Evolutionary conservation across 2,888 invertebrate genomes (phyloP).

Genomic region (Gerosis bhagava): DNA sequence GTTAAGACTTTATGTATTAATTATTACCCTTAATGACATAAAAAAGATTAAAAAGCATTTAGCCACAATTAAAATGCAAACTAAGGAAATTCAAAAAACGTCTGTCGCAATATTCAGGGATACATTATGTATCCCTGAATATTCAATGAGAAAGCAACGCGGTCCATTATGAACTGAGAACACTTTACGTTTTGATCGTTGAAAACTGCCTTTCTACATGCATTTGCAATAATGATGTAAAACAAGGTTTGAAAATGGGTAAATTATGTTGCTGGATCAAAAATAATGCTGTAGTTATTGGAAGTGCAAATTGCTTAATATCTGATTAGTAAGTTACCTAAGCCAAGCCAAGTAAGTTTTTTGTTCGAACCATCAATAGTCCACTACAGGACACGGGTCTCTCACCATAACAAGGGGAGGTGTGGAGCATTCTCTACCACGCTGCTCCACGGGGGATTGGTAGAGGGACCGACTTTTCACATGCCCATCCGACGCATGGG

Average conservation of each 20-base stretch:
- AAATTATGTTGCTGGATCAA: conserved; percentile 26
- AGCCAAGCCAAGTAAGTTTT: no score
- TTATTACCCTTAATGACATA: no score
- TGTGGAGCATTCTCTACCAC: no score
- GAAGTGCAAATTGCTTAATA: conserved; percentile 22
- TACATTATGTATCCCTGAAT: conserved; percentile 26
- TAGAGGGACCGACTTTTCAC: no score
- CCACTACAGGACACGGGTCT: no score
- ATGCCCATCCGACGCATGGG: no score
- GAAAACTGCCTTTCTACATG: conserved; percentile 48
- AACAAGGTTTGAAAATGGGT: conserved; percentile 40
- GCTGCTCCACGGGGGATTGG: no score
- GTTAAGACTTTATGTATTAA: no score
- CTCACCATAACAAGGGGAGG: no score
- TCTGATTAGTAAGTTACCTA: no score
- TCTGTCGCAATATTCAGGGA: background rate
- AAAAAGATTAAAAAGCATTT: conserved; percentile 1
- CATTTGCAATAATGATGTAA: conserved; percentile 56
- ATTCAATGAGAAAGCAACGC: conserved; percentile 45
- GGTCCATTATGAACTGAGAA: conserved; percentile 38
- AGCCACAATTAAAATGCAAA: conserved; percentile 6
- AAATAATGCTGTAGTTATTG: no score
- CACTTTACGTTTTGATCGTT: conserved; percentile 45
- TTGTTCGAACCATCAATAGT: no score
- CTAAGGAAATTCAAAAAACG: conserved; percentile 10